Evolutionary conservation across 1,140 invertebrate genomes (phyloP), one percentile per base, ranked within the genome.

Genomic region (Atta colombica): DNA sequence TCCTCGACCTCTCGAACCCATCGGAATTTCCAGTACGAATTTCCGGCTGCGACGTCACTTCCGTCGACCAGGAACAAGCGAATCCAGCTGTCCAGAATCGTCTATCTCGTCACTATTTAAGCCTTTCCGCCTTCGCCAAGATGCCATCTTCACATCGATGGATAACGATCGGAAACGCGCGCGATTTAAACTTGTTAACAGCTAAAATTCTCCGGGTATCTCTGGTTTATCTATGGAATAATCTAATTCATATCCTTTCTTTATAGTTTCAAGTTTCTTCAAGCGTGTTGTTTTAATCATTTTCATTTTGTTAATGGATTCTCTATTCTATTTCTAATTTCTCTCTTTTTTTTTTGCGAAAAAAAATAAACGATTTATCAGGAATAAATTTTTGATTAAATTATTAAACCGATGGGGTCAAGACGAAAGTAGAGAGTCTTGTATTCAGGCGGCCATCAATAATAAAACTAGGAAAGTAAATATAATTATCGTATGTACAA

Each of bases 1-100:
- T 89, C 89, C 86, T 80, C 91, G 85, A 87, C 86, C 87, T 91
- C 92, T 94, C 92, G 90, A 93, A 94, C 89, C 92, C 93, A 94
- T 94, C 91, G 93, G 92, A 94, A 93, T 95, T 95, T 94, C 91
- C 93, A 93, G 90, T 89, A 93, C 91, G 93, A 95, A 94, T 94
- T 95, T 94, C 91, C 93, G 93, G 91, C 91, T 92, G 92, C 91
- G 92, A 93, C 93, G 93, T 95, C 93, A 94, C 93, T 94, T 95
- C 93, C 94, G 93, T 89, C 89, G 68, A 49, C 65, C 81, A 88
- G 86, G 92, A 92, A 94, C 91, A 94, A 94, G 89, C 91, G 74
- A 61, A 93, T 90, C 92, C 85, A 89, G 84, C 89, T 77, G 65
- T 51, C 82, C 68, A 82, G 68, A 82, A 82, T 82, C 80, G 68